Conservation (phyloP, 2,113 vertebrate genomes). For the Triplophysa rosa region DNA sequence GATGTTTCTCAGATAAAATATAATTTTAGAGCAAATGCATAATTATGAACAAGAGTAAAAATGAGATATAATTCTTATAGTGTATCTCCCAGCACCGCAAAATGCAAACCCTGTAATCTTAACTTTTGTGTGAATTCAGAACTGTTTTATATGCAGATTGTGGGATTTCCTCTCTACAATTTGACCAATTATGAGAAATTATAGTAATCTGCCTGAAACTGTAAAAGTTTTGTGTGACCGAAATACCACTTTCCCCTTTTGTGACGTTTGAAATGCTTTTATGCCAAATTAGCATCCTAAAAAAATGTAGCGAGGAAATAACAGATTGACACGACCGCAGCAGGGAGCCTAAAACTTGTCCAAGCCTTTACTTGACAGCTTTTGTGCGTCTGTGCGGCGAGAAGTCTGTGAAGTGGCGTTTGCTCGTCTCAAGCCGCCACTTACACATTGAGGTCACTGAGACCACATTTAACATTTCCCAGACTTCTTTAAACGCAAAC, state of each 20-base stretch:
- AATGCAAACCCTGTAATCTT: neutral
- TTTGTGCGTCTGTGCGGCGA: neutral
- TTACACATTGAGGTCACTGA: conserved; percentile 41
- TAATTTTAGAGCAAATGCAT: too few relatives aligned
- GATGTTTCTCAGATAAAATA: too few relatives aligned
- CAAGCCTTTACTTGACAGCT: neutral
- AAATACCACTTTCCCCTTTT: conserved; percentile 7
- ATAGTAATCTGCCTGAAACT: conserved; percentile 3
- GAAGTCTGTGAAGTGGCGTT: neutral
- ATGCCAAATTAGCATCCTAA: neutral
- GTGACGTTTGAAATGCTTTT: neutral
- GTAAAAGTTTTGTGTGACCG: neutral
- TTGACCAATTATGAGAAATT: conserved; percentile 17
- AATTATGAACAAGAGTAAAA: too few relatives aligned
- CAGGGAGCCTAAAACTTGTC: neutral
- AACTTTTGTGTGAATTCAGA: neutral
- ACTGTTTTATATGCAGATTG: conserved; percentile 7
- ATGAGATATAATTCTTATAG: too few relatives aligned
- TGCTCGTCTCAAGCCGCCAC: conserved; percentile 28
- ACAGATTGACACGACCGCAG: neutral
- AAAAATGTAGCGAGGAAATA: neutral
- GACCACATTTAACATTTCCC: conserved; percentile 41
- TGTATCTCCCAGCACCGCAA: too few relatives aligned
- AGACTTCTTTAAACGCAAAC: conserved; percentile 19
- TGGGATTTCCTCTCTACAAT: neutral